Conservation (phyloP, 2,113 vertebrate genomes). For the Serinus canaria region DNA sequence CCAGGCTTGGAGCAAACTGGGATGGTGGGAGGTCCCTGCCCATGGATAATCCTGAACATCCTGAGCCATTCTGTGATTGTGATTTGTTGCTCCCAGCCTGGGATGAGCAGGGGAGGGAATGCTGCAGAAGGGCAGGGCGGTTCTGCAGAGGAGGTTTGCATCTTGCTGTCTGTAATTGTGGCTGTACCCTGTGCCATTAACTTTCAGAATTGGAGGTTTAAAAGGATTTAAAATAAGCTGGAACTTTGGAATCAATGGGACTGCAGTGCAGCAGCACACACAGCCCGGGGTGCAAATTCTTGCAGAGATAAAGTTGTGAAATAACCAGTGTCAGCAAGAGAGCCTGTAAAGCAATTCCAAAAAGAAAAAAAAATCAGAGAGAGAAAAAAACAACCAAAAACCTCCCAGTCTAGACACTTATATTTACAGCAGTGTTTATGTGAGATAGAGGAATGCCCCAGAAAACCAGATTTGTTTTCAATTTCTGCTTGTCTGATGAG, state of each 20-base stretch:
- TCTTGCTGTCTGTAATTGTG: not conserved
- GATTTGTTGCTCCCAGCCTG: not conserved
- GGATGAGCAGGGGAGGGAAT: not conserved
- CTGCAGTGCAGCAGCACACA: not conserved
- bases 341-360: not conserved
- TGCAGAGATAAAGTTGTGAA: constrained; percentile 11
- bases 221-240: constrained; percentile 35
- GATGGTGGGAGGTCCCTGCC: not conserved
- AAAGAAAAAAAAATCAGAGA: not conserved
- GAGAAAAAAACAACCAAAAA: not conserved
- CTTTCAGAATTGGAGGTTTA: constrained; percentile 32
- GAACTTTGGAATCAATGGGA: not conserved
- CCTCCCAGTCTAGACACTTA: not conserved
- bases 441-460: constrained; percentile 39
- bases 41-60: not conserved
- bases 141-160: not conserved
- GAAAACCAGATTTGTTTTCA: constrained; percentile 21
- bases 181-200: constrained; percentile 34
- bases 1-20: not conserved
- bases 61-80: not conserved
- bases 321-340: not conserved
- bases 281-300: not conserved
- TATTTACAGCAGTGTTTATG: constrained; percentile 16
- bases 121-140: not conserved
- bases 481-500: not conserved